Evolutionary conservation across 1,140 invertebrate species (phyloP).

Genomic region (Meteorus sp.): DNA sequence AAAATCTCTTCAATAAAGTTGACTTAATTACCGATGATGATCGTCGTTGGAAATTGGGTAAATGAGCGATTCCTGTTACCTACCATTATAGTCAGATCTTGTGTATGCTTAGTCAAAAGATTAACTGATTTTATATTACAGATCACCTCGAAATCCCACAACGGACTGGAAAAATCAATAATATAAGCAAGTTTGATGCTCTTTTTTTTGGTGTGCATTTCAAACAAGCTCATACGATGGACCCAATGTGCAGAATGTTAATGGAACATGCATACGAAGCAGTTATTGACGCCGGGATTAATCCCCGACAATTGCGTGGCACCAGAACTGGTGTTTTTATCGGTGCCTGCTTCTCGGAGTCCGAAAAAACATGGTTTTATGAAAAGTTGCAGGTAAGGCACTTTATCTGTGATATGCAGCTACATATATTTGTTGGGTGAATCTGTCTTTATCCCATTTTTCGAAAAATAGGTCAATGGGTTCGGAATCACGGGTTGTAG

Average conservation of each 20-base stretch:
- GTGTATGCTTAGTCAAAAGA: neutral
- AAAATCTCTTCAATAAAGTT: constrained; percentile 77
- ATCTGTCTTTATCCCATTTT: neutral
- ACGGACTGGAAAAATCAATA: constrained; percentile 77
- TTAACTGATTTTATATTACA: constrained; percentile 27
- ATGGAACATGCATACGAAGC: constrained; percentile 86
- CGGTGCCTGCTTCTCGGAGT: constrained; percentile 79
- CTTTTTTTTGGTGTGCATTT: constrained; percentile 80
- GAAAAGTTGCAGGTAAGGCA: constrained; percentile 61
- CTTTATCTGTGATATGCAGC: too few relatives aligned
- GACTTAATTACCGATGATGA: constrained; percentile 80
- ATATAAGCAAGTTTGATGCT: constrained; percentile 81
- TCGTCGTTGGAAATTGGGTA: constrained; percentile 73
- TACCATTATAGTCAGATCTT: neutral
- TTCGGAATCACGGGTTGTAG: constrained; percentile 69
- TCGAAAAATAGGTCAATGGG: constrained; percentile 45
- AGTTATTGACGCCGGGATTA: constrained; percentile 81
- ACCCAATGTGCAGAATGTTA: constrained; percentile 84
- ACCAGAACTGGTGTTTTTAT: constrained; percentile 81
- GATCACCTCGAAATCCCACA: constrained; percentile 71
- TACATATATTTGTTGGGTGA: neutral
- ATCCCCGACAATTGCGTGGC: constrained; percentile 62
- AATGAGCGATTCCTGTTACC: constrained; percentile 13
- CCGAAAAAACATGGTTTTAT: constrained; percentile 71
- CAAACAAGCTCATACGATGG: constrained; percentile 84